Conservation (phyloP, 2,888 invertebrate genomes). For the Luffia ferchaultella region DNA sequence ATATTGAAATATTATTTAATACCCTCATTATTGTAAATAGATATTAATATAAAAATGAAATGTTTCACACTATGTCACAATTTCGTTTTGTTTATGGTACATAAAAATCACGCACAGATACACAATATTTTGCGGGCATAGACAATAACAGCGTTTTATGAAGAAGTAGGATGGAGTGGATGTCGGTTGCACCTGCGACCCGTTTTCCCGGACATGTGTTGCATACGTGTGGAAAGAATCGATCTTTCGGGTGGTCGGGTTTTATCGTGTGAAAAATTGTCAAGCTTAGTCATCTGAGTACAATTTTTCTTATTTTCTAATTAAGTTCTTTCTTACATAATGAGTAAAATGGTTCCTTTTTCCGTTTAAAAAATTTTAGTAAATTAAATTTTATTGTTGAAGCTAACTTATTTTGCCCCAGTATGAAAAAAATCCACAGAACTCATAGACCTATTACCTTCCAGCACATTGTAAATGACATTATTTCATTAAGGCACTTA, state of each 20-base stretch:
- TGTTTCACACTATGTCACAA: no score
- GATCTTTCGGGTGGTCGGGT: background rate
- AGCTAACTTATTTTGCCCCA: no score
- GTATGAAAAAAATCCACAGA: no score
- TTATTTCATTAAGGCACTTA: no score
- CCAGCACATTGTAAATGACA: no score
- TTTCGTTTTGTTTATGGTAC: background rate
- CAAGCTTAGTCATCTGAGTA: background rate
- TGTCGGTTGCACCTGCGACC: slow-evolving; percentile 39
- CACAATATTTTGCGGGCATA: background rate
- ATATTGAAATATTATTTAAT: no score
- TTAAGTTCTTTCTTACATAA: background rate
- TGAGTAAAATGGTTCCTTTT: background rate
- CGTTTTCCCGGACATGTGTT: slow-evolving; percentile 25
- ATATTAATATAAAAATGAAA: no score
- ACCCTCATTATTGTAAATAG: no score
- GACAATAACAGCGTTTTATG: background rate
- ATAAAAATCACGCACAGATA: background rate
- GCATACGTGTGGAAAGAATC: slow-evolving; percentile 24
- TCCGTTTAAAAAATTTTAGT: no score
- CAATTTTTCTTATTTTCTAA: background rate
- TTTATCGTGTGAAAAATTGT: background rate
- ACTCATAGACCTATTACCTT: no score
- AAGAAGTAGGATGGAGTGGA: slow-evolving; percentile 16
- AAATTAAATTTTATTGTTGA: no score